Evolutionary conservation across 2,113 vertebrate species (phyloP), one percentile per base, ranked within the genome.

Genomic region (Bostrychus sinensis): DNA sequence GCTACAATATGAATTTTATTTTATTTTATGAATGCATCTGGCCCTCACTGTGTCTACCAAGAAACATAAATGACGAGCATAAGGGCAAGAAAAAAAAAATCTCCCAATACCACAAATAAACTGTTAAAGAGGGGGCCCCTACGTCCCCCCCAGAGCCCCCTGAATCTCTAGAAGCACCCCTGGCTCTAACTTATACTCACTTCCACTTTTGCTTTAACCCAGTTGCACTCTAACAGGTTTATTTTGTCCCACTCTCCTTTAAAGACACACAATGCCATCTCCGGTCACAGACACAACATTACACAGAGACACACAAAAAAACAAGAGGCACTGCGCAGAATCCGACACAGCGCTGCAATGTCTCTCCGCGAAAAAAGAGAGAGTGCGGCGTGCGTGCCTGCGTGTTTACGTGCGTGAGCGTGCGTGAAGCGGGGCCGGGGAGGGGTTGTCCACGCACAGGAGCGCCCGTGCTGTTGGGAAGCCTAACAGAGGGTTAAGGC

Each of bases 271-370:
- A n/a, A n/a, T 17, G 20, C n/a, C 45, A 48, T 48, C 19, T 19
- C 16, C 12, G 4, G 22, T 22, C 20, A 58, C 55, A 56, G 39
- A 50, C 65, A 16, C 26, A 36, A 60, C 41, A 37, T 46, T 58
- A 11, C n/a, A n/a, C n/a, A n/a, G 14, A 19, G 56, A 23, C 7
- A 63, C 28, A n/a, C n/a, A n/a, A n/a, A n/a, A n/a, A 60, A 56
- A 63, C 30, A 43, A 20, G 16, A 34, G 9, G 22, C 73, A 67
- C 81, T 72, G 75, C n/a, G 72, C 65, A 76, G 77, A 75, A 64
- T 69, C 57, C 59, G 51, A 68, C 65, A 62, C 3, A 62, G 34
- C 50, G 45, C 79, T 81, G 75, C 84, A 89, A 72, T 81, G 80
- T 84, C 83, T 81, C 41, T 55, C 64, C 61, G 55, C n/a, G n/a